Evolutionary conservation across 2,113 vertebrate genomes (phyloP).

Genomic region (Calidris pygmaea): DNA sequence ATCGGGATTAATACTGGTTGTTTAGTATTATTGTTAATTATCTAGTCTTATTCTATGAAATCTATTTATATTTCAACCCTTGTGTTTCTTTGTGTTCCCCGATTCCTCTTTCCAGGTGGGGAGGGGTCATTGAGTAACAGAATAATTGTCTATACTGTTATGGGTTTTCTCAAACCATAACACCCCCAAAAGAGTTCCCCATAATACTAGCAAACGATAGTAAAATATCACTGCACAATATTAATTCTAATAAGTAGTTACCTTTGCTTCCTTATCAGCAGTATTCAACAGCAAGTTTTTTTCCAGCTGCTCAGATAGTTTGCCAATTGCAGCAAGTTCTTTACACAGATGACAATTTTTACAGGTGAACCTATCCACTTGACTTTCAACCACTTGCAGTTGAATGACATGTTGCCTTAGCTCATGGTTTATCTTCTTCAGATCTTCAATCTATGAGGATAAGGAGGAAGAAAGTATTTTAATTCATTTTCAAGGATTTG

Average conservation of each 20-base stretch:
- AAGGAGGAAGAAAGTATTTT: constrained; percentile 32
- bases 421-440: constrained; percentile 67
- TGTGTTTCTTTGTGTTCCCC: too few species aligned
- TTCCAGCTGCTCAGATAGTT: constrained; percentile 69
- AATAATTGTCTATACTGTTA: too few species aligned
- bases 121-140: too few species aligned
- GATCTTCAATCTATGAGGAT: constrained; percentile 67
- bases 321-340: constrained; percentile 71
- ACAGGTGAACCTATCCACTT: constrained; percentile 62
- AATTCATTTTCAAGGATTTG: not conserved
- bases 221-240: not conserved
- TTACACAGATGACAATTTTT: constrained; percentile 71
- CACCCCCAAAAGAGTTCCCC: not conserved
- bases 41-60: too few species aligned
- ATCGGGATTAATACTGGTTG: too few species aligned
- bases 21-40: too few species aligned
- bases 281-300: constrained; percentile 64
- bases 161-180: too few species aligned
- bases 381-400: constrained; percentile 57
- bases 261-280: constrained; percentile 70
- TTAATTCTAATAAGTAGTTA: constrained; percentile 20
- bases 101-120: too few species aligned
- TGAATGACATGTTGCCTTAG: constrained; percentile 70
- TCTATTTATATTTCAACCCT: too few species aligned
- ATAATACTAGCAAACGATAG: not conserved